phyloP scores from a whole-genome alignment of 2,888 invertebrate genomes.

The Trissolcus brochymenae region DNA sequence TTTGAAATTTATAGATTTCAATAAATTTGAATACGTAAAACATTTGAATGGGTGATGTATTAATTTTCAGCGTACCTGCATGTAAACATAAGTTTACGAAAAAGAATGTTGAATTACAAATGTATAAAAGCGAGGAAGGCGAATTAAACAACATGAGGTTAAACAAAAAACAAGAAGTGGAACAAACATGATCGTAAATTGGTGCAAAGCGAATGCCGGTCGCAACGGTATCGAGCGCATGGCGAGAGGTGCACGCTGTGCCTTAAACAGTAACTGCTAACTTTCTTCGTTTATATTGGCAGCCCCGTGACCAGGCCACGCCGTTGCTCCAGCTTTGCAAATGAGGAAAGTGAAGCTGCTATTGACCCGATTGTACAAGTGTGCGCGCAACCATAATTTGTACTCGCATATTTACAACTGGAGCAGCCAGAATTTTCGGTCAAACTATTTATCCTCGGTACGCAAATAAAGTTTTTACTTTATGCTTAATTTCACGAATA shows the following conservation, averaged over 20 bases:
- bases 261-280: slow-evolving; percentile 50
- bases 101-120: slow-evolving; percentile 26
- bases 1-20: not conserved
- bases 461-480: no score
- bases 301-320: slow-evolving; percentile 13
- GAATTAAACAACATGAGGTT: slow-evolving; percentile 46
- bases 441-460: slow-evolving; percentile 37
- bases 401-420: slow-evolving; percentile 45
- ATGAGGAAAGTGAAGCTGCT: slow-evolving; percentile 57
- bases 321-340: slow-evolving; percentile 38
- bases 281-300: slow-evolving; percentile 51
- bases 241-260: slow-evolving; percentile 13
- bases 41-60: slow-evolving; percentile 36
- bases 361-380: slow-evolving; percentile 50
- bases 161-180: slow-evolving; percentile 50
- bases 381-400: slow-evolving; percentile 45
- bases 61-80: slow-evolving; percentile 15
- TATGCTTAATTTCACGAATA: not conserved
- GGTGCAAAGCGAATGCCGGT: slow-evolving; percentile 53
- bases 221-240: slow-evolving; percentile 48
- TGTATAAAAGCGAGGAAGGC: slow-evolving; percentile 34
- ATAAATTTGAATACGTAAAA: slow-evolving; percentile 11
- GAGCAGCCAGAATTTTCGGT: slow-evolving; percentile 37
- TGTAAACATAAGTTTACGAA: slow-evolving; percentile 24
- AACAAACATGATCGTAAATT: slow-evolving; percentile 50